A percentile compares a stretch with the other conserved stretches of the same genome.
Conservation (phyloP, 2,797 vertebrate genomes). For the Loriculus beryllinus region DNA sequence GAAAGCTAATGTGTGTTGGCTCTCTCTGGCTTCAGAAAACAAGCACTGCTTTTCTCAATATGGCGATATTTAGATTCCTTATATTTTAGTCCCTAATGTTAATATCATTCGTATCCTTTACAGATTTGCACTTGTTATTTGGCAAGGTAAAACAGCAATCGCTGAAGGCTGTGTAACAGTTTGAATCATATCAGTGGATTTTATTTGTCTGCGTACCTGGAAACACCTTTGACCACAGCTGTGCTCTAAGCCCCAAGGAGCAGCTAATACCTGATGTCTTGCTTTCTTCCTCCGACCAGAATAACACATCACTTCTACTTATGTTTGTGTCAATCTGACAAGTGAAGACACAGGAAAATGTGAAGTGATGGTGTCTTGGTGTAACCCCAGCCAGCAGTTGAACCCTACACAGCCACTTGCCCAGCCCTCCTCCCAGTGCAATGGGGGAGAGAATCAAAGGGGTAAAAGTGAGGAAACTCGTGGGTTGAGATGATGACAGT, state of each 20-base stretch:
- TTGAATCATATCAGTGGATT: slow-evolving; percentile 13
- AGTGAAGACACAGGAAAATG: background rate
- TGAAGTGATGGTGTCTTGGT: background rate
- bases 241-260: background rate
- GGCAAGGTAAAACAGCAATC: slow-evolving; percentile 46
- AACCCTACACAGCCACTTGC: background rate
- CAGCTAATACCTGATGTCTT: background rate
- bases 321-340: background rate
- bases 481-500: background rate
- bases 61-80: slow-evolving; percentile 33
- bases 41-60: background rate
- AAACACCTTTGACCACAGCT: background rate
- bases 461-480: background rate
- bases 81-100: slow-evolving; percentile 56
- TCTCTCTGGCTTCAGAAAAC: background rate
- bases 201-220: slow-evolving; percentile 36
- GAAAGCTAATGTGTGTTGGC: background rate
- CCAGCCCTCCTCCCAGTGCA: background rate
- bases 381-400: background rate
- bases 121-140: slow-evolving; percentile 8
- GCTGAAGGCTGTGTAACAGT: background rate
- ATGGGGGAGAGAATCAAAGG: background rate
- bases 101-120: slow-evolving; percentile 15
- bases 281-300: background rate
- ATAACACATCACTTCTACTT: background rate